Conservation (phyloP, 2,888 invertebrate species). For the Cataglyphis cursor region DNA sequence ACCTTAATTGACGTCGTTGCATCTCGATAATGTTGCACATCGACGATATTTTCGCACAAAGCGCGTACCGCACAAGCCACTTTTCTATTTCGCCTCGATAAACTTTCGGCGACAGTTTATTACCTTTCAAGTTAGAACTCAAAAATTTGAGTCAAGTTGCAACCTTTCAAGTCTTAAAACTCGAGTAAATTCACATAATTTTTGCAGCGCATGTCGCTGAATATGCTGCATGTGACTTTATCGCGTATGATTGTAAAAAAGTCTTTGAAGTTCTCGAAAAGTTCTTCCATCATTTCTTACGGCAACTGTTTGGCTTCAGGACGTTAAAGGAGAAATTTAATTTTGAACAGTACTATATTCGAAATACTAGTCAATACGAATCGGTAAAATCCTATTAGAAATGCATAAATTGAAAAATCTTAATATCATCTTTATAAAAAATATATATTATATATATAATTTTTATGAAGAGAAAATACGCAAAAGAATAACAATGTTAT, state of each 20-base stretch:
- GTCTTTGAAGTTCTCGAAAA: conserved; percentile 2
- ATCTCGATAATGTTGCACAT: conserved; percentile 2
- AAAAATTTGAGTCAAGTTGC: conserved; percentile 1
- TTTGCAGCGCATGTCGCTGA: not conserved
- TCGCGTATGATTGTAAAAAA: conserved; percentile 16
- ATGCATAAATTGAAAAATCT: not conserved
- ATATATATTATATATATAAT: not conserved
- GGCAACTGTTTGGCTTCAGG: conserved; percentile 12
- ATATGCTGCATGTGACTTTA: not conserved
- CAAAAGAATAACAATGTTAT: not conserved
- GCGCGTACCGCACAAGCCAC: conserved; percentile 8
- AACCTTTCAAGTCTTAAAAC: not conserved
- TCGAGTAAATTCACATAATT: conserved; percentile 18
- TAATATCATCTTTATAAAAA: not conserved
- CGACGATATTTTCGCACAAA: conserved; percentile 16
- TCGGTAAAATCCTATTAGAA: conserved; percentile 24
- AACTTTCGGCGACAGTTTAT: not conserved
- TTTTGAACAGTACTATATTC: not conserved
- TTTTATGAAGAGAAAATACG: not conserved
- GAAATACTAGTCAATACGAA: not conserved
- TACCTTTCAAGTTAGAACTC: not conserved
- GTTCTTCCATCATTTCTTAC: not conserved
- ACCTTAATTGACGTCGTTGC: conserved; percentile 36
- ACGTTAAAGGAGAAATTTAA: conserved; percentile 11
- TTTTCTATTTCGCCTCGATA: not conserved